A percentile compares a stretch with the other conserved stretches of the same genome.
These are phyloP conservation scores for Eufriesea mexicana DNA, from an alignment of 1,140 invertebrate genomes.

Conservation along the genomic window DNA sequence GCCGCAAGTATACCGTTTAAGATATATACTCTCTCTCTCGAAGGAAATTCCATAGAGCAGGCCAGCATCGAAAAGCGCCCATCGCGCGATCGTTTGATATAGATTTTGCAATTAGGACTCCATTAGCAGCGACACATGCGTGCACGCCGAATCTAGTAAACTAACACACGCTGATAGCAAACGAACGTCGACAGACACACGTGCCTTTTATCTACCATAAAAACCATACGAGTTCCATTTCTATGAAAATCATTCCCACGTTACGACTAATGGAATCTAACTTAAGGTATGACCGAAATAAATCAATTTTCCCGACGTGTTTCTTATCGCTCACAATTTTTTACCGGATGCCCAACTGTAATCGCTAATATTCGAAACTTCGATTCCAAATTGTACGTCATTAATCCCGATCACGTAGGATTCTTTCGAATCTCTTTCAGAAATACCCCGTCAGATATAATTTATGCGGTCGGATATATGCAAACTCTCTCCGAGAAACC, in stretches of 20 bases:
- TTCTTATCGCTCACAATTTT: too few relatives aligned
- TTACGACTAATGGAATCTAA: too few relatives aligned
- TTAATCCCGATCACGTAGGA: not conserved
- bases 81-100: slow-evolving; percentile 60
- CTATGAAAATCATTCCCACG: too few relatives aligned
- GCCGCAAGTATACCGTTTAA: not conserved
- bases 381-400: not conserved
- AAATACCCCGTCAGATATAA: not conserved
- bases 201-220: not conserved
- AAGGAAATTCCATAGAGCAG: slow-evolving; percentile 44
- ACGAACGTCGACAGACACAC: not conserved
- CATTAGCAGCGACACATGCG: slow-evolving; percentile 59
- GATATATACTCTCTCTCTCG: slow-evolving; percentile 9
- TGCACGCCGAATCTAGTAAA: slow-evolving; percentile 20
- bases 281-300: too few relatives aligned
- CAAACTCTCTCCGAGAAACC: not conserved
- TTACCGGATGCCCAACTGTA: not conserved
- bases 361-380: not conserved
- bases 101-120: slow-evolving; percentile 69
- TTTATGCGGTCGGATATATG: not conserved
- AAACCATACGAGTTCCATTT: too few relatives aligned
- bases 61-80: slow-evolving; percentile 28
- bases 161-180: not conserved
- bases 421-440: not conserved
- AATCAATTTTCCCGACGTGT: too few relatives aligned